Conservation (phyloP, 2,797 vertebrate species). For the Onychomys torridus region DNA sequence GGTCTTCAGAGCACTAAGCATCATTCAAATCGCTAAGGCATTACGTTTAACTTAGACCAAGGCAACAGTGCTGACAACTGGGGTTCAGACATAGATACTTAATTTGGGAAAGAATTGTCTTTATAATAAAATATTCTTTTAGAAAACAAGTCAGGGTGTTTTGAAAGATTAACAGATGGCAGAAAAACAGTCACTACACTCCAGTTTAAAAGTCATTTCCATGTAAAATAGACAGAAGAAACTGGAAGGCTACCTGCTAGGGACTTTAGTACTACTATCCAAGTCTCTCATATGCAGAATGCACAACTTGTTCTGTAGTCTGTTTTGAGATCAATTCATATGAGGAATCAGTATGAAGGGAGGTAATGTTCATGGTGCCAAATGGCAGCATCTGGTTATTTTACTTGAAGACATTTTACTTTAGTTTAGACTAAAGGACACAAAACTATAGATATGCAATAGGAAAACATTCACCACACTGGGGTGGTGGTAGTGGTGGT, state of each 20-base stretch:
- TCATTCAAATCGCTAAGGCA: constrained; percentile 42
- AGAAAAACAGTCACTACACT: background rate
- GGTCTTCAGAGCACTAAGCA: constrained; percentile 50
- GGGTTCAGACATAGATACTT: constrained; percentile 47
- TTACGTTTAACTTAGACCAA: constrained; percentile 66
- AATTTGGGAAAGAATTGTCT: constrained; percentile 59
- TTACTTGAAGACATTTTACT: background rate
- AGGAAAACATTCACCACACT: background rate
- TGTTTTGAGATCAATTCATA: background rate
- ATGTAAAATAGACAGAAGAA: background rate
- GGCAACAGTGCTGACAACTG: background rate
- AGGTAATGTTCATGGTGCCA: background rate
- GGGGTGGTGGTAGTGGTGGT: background rate
- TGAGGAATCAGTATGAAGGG: background rate
- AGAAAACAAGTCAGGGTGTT: constrained; percentile 51
- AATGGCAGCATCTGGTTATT: background rate
- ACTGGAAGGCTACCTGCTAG: background rate
- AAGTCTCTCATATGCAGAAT: background rate
- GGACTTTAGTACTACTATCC: constrained; percentile 2
- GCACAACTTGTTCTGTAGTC: background rate
- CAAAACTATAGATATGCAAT: background rate
- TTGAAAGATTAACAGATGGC: constrained; percentile 47
- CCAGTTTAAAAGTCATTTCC: background rate
- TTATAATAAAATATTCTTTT: constrained; percentile 47
- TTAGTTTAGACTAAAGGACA: background rate